Evolutionary conservation across 2,113 vertebrate species (phyloP), one percentile per base, ranked within the genome.

Genomic region (Cynoglossus semilaevis): DNA sequence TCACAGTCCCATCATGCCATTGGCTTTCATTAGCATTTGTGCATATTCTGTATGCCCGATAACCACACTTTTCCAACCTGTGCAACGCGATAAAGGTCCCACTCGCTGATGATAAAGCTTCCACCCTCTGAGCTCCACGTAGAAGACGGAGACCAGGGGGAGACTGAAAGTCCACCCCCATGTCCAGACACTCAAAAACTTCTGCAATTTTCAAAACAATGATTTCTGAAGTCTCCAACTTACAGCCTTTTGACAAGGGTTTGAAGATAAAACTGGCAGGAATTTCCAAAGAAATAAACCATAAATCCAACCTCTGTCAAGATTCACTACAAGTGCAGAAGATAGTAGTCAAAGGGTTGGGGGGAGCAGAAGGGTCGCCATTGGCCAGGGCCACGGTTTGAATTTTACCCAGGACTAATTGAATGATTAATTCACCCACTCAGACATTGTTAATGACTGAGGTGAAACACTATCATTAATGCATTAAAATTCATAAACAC

Each of bases 21-120:
- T 57, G 88, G 90, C 89, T 90, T 82, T 89, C 88, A 91, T 91
- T 91, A 91, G 87, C 84, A 90, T 91, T 89, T 87, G 76, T 83
- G 77, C 84, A 80, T 90, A 85, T 88, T 84, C 87, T 29, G 67
- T 55, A 72, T 82, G 82, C 86, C 86, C 76, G 88, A 91, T 90
- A 91, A 90, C 89, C 85, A 86, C 66, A 74, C 79, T 87, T 89
- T 77, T 88, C 70, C 85, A 85, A 88, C 88, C 88, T 82, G 88
- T 59, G 77, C 79, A 63, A 66, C 41, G 68, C 63, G 89, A 91
- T 91, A 90, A 89, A 87, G 63, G 72, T 72, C 77, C 80, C 79
- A 80, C 82, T 80, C 72, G 80, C 79, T 74, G 82, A 63, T n/a
- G 89, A 90, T 89, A 89, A 86, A 84, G 61, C 84, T 72, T 82